These are phyloP conservation scores for Percina caprodes DNA, from an alignment of 2,113 vertebrate genomes.

Conservation along the genomic window DNA sequence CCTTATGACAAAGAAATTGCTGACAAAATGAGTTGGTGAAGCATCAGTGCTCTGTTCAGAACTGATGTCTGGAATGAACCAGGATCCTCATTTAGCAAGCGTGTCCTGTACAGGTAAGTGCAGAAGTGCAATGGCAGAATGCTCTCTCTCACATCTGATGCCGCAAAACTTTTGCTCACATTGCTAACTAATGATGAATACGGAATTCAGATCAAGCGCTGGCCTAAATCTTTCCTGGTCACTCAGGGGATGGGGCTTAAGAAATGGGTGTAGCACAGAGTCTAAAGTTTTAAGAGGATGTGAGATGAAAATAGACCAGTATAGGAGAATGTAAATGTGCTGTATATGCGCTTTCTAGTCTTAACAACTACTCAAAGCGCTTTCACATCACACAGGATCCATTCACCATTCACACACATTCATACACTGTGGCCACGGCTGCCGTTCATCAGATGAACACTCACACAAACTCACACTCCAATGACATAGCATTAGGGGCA, in stretches of 20 bases:
- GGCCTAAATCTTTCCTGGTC: constrained; percentile 67
- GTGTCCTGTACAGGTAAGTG: neutral
- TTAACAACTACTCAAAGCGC: too few relatives aligned
- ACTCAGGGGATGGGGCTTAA: constrained; percentile 49
- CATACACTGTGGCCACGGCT: too few relatives aligned
- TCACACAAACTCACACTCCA: too few relatives aligned
- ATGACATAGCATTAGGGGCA: too few relatives aligned
- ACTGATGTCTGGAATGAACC: neutral
- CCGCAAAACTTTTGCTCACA: constrained; percentile 32
- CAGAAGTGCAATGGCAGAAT: neutral
- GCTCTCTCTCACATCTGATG: neutral
- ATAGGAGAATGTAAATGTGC: too few relatives aligned
- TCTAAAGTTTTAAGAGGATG: constrained; percentile 44
- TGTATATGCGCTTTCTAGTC: too few relatives aligned
- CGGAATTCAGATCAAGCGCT: constrained; percentile 64
- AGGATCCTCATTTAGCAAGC: neutral
- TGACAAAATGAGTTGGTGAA: neutral
- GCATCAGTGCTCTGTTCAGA: neutral
- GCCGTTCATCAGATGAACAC: too few relatives aligned
- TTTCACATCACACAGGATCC: too few relatives aligned
- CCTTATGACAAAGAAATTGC: neutral
- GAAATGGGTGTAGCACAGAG: constrained; percentile 54
- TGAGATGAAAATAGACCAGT: constrained; percentile 51
- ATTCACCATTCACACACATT: too few relatives aligned
- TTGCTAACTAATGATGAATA: constrained; percentile 40